These are phyloP conservation scores for Hyalella azteca DNA, from an alignment of 2,888 invertebrate species.

Conservation along the genomic window DNA sequence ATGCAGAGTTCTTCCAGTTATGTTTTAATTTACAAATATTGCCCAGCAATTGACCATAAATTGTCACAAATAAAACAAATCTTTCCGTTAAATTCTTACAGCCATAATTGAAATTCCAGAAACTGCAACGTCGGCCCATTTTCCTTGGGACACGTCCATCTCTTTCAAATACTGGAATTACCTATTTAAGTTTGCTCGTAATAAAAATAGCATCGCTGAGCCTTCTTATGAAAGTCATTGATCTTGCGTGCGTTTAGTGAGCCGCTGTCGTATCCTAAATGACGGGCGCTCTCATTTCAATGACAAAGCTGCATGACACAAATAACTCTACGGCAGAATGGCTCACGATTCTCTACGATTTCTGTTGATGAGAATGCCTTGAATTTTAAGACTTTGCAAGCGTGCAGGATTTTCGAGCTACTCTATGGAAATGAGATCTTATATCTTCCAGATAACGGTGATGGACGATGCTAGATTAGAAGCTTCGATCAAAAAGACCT, in stretches of 20 bases:
- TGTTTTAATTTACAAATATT: too few species aligned
- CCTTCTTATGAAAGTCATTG: not conserved
- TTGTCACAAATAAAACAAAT: too few species aligned
- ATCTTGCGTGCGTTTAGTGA: constrained; percentile 8
- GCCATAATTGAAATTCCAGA: too few species aligned
- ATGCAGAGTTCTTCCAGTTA: too few species aligned
- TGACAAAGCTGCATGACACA: not conserved
- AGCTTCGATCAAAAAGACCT: constrained; percentile 24
- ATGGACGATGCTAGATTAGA: constrained; percentile 17
- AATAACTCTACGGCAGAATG: constrained; percentile 9
- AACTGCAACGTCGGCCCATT: too few species aligned
- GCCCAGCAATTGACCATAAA: too few species aligned
- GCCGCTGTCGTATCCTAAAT: not conserved
- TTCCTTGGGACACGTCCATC: too few species aligned
- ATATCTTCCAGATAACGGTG: constrained; percentile 7
- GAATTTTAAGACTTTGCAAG: constrained; percentile 6
- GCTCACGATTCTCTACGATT: not conserved
- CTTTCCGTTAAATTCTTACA: too few species aligned
- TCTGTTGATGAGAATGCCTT: not conserved
- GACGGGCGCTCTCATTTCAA: not conserved
- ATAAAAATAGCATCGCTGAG: not conserved
- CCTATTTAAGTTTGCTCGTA: not conserved
- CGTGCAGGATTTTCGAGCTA: constrained; percentile 3
- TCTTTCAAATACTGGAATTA: not conserved
- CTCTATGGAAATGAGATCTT: constrained; percentile 21